These are phyloP conservation scores for Calliphora vicina DNA, from an alignment of 1,140 invertebrate genomes.

Conservation along the genomic window DNA sequence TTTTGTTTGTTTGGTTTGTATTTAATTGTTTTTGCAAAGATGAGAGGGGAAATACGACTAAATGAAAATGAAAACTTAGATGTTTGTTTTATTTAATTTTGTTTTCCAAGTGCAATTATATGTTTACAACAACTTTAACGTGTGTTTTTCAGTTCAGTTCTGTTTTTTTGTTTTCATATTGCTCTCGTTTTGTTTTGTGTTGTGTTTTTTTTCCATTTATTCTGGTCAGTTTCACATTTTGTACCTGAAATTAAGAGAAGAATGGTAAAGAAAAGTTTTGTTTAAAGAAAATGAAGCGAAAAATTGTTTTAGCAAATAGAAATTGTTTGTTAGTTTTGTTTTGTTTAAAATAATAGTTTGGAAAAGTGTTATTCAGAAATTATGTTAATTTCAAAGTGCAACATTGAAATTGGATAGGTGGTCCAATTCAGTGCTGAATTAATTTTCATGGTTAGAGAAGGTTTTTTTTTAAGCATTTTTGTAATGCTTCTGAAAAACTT, in stretches of 20 bases:
- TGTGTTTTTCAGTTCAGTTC: neutral
- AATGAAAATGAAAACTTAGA: no score
- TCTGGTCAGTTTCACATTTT: constrained; percentile 1
- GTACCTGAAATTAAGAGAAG: neutral
- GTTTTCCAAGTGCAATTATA: neutral
- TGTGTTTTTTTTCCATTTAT: neutral
- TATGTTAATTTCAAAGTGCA: neutral
- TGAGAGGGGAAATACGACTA: no score
- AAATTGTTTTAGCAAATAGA: neutral
- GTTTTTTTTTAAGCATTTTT: no score
- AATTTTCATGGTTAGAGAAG: no score
- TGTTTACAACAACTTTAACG: neutral
- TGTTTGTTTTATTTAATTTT: neutral
- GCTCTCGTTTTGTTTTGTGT: neutral
- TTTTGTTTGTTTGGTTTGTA: constrained; percentile 19
- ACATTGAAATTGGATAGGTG: no score
- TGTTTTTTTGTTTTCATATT: neutral
- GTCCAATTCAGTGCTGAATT: no score
- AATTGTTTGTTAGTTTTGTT: neutral
- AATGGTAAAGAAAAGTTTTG: neutral
- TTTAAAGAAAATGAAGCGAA: neutral
- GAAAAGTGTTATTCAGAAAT: neutral
- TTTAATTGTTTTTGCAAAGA: neutral
- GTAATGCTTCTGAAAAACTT: no score
- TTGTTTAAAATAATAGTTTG: neutral